Percentiles rank a stretch among this genome's conserved stretches.
phyloP scores from a whole-genome alignment of 1,140 invertebrate genomes.

The Drosophila aff. region DNA sequence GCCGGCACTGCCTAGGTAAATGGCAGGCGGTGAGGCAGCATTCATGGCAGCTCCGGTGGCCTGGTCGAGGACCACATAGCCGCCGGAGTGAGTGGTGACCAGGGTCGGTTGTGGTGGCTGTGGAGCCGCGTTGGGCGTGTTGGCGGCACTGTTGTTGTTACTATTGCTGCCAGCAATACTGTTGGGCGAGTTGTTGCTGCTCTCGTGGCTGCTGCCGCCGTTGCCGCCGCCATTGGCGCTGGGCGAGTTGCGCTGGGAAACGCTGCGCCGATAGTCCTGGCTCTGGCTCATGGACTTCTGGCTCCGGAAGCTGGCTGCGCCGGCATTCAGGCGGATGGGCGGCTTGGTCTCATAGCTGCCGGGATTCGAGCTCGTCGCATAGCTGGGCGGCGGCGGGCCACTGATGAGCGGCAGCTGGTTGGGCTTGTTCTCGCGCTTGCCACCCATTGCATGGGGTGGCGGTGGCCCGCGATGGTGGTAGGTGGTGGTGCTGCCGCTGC shows the following conservation, averaged over 20 bases:
- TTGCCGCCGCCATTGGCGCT: constrained; percentile 73
- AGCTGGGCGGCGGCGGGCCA: constrained; percentile 74
- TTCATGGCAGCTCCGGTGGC: constrained; percentile 59
- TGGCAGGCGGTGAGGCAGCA: constrained; percentile 58
- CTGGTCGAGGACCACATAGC: constrained; percentile 72
- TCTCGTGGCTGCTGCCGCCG: constrained; percentile 78
- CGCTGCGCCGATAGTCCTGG: constrained; percentile 76
- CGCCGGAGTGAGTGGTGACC: constrained; percentile 35
- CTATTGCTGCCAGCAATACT: constrained; percentile 74
- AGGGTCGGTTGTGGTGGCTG: constrained; percentile 21
- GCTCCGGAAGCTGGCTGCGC: constrained; percentile 73
- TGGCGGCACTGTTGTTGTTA: constrained; percentile 68
- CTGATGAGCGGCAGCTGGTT: constrained; percentile 71
- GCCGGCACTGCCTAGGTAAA: constrained; percentile 48
- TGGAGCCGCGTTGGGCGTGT: constrained; percentile 63
- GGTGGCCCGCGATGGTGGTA: constrained; percentile 70
- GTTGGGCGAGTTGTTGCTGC: constrained; percentile 84
- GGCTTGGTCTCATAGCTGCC: constrained; percentile 68
- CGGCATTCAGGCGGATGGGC: constrained; percentile 74
- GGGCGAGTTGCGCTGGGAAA: constrained; percentile 81
- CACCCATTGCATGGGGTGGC: constrained; percentile 58
- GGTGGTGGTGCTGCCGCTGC: constrained; percentile 1
- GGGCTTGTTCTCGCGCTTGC: constrained; percentile 72
- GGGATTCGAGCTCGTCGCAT: constrained; percentile 46
- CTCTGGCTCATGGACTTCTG: constrained; percentile 75